These are phyloP conservation scores for Noturus placidus DNA, from an alignment of 2,113 vertebrate genomes.

Conservation along the genomic window DNA sequence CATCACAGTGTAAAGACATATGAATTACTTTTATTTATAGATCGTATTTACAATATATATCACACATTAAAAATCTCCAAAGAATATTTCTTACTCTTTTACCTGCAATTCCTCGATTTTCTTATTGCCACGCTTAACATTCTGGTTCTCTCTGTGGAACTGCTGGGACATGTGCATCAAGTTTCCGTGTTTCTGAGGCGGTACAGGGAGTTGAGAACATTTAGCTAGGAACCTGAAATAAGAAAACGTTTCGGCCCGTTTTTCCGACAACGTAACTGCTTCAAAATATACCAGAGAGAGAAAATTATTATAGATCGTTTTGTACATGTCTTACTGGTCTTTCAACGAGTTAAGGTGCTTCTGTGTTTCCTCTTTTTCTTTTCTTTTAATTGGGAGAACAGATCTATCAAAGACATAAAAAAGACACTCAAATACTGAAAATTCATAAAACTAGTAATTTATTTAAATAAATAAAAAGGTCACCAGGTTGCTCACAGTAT, in stretches of 20 bases:
- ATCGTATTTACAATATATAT: background rate
- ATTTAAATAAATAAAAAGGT: background rate
- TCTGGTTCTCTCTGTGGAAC: slow-evolving; percentile 63
- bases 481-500: slow-evolving; percentile 65
- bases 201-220: slow-evolving; percentile 67
- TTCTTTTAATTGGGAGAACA: slow-evolving; percentile 58
- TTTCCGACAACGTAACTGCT: background rate
- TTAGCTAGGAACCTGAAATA: slow-evolving; percentile 64
- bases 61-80: background rate
- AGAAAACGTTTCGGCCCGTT: background rate
- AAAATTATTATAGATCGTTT: background rate
- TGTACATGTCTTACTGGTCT: slow-evolving; percentile 55
- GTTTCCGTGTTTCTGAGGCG: slow-evolving; percentile 54
- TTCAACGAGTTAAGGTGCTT: slow-evolving; percentile 72
- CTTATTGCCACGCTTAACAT: slow-evolving; percentile 46
- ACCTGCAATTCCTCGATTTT: slow-evolving; percentile 64
- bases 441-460: background rate
- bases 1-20: too few relatives aligned
- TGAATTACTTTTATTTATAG: background rate
- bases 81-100: slow-evolving; percentile 3
- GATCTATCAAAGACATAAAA: slow-evolving; percentile 53
- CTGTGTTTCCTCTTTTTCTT: slow-evolving; percentile 65
- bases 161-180: slow-evolving; percentile 36
- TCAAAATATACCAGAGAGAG: background rate
- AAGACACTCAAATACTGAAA: background rate